Percentiles rank a stretch among this genome's conserved stretches.
These are phyloP conservation scores for Neopipo cinnamomea DNA, from an alignment of 2,113 vertebrate species.

Conservation along the genomic window DNA sequence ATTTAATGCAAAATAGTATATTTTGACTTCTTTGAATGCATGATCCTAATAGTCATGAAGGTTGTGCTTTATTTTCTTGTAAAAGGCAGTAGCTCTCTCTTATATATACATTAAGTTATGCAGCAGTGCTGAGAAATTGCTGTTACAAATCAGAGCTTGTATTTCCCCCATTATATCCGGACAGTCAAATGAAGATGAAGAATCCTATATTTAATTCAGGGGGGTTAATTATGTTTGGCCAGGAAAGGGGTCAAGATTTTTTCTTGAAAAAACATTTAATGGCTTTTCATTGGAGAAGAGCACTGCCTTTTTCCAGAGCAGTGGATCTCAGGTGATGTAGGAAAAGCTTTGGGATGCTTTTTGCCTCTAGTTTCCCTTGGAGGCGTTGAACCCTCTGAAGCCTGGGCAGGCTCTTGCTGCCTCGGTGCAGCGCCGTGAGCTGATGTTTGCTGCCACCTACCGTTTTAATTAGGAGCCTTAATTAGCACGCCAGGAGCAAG, in stretches of 20 bases:
- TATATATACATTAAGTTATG: not conserved
- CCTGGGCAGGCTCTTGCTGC: not conserved
- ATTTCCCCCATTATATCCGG: not conserved
- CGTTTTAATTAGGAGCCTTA: constrained; percentile 18
- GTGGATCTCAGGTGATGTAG: not conserved
- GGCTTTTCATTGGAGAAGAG: not conserved
- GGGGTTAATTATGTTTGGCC: not conserved
- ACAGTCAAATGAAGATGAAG: not conserved
- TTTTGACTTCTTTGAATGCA: not conserved
- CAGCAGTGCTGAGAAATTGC: not conserved
- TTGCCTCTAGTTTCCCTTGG: not conserved
- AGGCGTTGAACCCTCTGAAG: not conserved
- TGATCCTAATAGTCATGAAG: not conserved
- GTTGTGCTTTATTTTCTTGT: not conserved
- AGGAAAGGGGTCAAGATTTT: not conserved
- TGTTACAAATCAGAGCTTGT: not conserved
- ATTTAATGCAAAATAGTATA: not conserved
- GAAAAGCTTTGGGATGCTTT: not conserved
- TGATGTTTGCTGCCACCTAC: constrained; percentile 84
- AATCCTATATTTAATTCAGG: not conserved
- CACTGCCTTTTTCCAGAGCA: not conserved
- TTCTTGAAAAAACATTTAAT: not conserved
- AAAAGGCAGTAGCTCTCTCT: not conserved
- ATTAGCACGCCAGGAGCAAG: not conserved
- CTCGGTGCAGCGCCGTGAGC: not conserved